phyloP scores from a whole-genome alignment of 23 tunicate species.

The Clavelina lepadiformis region DNA sequence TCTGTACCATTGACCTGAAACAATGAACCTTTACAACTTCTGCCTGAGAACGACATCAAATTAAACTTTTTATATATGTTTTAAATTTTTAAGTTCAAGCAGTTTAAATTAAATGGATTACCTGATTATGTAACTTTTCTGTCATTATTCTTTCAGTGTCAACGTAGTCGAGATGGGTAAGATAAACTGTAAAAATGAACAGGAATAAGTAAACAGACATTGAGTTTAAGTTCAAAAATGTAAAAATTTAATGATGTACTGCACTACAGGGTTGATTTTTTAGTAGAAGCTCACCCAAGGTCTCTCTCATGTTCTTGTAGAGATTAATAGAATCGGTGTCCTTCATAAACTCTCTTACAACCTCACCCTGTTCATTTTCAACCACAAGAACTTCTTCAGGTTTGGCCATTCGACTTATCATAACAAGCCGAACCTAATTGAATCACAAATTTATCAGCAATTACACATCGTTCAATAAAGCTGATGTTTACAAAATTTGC shows the following conservation, averaged over 20 bases:
- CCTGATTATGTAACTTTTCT: conserved; percentile 92
- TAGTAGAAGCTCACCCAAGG: conserved; percentile 57
- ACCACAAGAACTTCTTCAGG: conserved; percentile 99
- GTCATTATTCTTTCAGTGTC: conserved; percentile 99
- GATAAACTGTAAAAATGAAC: conserved; percentile 53
- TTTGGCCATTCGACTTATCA: conserved; percentile 99
- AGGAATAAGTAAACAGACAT: not conserved
- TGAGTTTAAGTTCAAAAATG: not conserved
- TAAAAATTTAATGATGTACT: not conserved
- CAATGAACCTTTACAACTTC: not conserved
- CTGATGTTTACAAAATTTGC: too few species aligned
- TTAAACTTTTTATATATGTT: not conserved
- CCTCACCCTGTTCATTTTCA: conserved; percentile 99
- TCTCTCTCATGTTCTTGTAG: conserved; percentile 98
- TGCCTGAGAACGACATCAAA: not conserved
- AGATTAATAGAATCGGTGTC: conserved; percentile 98
- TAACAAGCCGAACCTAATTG: conserved; percentile 91
- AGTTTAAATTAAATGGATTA: conserved; percentile 4
- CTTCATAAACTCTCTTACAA: conserved; percentile 96
- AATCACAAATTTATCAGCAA: too few species aligned
- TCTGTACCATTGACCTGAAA: conserved; percentile 89
- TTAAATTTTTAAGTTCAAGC: not conserved
- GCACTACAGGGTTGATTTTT: too few species aligned
- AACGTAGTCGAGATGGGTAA: conserved; percentile 91
- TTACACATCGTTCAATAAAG: too few species aligned